phyloP scores from a whole-genome alignment of 1,140 invertebrate species.

The Zaprionus inermis region DNA sequence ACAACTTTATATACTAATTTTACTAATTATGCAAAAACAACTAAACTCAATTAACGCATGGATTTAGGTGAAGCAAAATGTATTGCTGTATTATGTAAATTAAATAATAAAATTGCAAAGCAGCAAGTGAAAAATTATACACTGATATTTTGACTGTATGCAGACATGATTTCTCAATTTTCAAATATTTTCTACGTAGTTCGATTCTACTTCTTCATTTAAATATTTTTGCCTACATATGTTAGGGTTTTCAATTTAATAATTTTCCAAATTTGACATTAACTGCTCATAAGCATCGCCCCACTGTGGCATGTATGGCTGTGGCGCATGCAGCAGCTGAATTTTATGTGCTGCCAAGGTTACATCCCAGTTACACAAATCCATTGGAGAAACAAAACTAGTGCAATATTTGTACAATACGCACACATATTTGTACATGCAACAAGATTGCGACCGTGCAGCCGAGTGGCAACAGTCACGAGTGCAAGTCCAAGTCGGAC shows the following conservation, averaged over 20 bases:
- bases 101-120: neutral
- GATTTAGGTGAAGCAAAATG: neutral
- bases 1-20: neutral
- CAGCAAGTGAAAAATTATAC: neutral
- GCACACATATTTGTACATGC: constrained; percentile 65
- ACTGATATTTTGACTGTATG: too few species aligned
- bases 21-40: neutral
- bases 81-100: neutral
- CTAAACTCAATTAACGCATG: too few species aligned
- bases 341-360: constrained; percentile 68
- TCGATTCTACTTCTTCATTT: too few species aligned
- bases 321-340: constrained; percentile 34
- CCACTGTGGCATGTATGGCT: constrained; percentile 48
- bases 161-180: neutral
- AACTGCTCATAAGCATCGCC: neutral
- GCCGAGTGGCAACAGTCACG: constrained; percentile 43
- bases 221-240: too few species aligned
- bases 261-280: neutral
- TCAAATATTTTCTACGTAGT: neutral
- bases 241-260: too few species aligned
- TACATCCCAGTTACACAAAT: constrained; percentile 81
- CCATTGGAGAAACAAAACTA: constrained; percentile 69
- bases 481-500: constrained; percentile 36
- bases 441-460: constrained; percentile 52
- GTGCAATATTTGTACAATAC: constrained; percentile 81